Base-by-base conservation (phyloP, 2,113 vertebrate genomes). In the Cyprinodon tularosa region DNA sequence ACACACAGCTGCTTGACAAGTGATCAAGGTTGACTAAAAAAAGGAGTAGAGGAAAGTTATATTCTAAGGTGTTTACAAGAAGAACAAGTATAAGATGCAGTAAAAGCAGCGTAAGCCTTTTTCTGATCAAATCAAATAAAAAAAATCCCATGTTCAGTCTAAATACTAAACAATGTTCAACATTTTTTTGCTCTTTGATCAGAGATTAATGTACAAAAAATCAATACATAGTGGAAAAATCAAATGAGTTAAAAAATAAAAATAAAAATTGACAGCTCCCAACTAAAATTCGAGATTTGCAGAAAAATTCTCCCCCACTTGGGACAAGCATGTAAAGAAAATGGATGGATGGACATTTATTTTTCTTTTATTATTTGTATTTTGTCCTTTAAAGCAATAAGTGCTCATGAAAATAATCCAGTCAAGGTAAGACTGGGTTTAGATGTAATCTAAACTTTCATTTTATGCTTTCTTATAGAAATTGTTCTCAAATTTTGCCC, bases 1-100 rank as follows among this genome's bases (percentile, higher is more conserved):
- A 82, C 83, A 78, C 42, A 76, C 87, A 88, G 89, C 12, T 66
- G 77, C 78, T 80, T 89, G 92, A 93, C 86, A 88, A 83, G 88
- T 84, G 86, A 91, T 90, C 92, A 92, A 93, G 90, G 83, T 67
- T 59, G 38, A 48, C 72, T 44, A 66, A 74, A 74, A 29, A 81
- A 65, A 83, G 29, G 42, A 17, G 15, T 10, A 50, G 67, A 45
- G 87, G 40, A 77, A 77, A 82, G 44, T 12, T 42, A 57, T 40
- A 73, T 74, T 75, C 62, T 50, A 78, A 78, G 74, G 87, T 77
- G 72, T 89, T 81, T 77, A 74, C 66, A 71, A 60, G 36, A 60
- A 66, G 48, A 85, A 64, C 63, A 66, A 71, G 59, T 71, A 38
- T 62, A 62, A 48, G 50, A 45, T 45, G 5, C 2, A 45, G 44